These are phyloP conservation scores for Drosophila littoralis DNA, from an alignment of 1,140 invertebrate species.

Conservation along the genomic window DNA sequence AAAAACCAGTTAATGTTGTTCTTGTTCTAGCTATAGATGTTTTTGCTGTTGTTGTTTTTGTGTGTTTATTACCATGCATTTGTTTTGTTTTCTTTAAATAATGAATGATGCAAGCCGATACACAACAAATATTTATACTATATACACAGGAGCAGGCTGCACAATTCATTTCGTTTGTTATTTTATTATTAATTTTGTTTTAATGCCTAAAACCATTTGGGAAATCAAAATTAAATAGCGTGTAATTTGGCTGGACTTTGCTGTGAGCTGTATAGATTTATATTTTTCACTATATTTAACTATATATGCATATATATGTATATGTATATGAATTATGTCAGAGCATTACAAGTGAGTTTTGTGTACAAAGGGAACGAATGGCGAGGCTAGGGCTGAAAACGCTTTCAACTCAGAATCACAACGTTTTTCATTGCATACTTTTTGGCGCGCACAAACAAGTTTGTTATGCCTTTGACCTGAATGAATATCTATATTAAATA, in stretches of 20 bases:
- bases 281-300: not conserved
- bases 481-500: slow-evolving; percentile 33
- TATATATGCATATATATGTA: slow-evolving; percentile 9
- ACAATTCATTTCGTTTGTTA: slow-evolving; percentile 40
- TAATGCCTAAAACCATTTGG: slow-evolving; percentile 51
- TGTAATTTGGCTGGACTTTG: slow-evolving; percentile 66
- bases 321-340: slow-evolving; percentile 27
- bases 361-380: slow-evolving; percentile 52
- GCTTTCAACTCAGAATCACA: slow-evolving; percentile 36
- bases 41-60: slow-evolving; percentile 3
- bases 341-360: slow-evolving; percentile 65
- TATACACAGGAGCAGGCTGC: slow-evolving; percentile 38
- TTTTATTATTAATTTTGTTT: slow-evolving; percentile 63
- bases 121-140: slow-evolving; percentile 46
- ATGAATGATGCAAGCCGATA: slow-evolving; percentile 40
- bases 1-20: slow-evolving; percentile 20
- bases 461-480: slow-evolving; percentile 12
- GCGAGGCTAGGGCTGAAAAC: slow-evolving; percentile 4
- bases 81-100: slow-evolving; percentile 35
- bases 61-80: slow-evolving; percentile 33
- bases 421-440: slow-evolving; percentile 47
- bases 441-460: slow-evolving; percentile 24
- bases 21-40: not conserved
- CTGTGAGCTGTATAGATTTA: slow-evolving; percentile 30
- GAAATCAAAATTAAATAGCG: slow-evolving; percentile 48